Conservation (phyloP, 2,888 invertebrate genomes). For the Hemaris fuciformis region DNA sequence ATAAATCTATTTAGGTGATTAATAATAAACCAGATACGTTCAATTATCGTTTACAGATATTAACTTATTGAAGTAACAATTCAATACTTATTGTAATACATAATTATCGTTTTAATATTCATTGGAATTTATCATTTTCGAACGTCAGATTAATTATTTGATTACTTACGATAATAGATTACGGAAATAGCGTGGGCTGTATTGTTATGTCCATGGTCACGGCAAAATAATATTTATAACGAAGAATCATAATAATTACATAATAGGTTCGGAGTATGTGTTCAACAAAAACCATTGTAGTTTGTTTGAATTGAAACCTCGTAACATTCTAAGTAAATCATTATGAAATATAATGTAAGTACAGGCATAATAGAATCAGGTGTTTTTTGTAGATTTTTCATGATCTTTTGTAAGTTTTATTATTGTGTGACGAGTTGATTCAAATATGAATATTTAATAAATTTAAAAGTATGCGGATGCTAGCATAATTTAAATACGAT, state of each 20-base stretch:
- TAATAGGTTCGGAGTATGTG: too few species aligned
- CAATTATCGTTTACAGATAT: not conserved
- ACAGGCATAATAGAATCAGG: not conserved
- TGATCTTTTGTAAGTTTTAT: not conserved
- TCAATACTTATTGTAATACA: not conserved
- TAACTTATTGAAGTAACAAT: not conserved
- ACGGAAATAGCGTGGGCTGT: constrained; percentile 2
- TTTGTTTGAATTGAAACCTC: not conserved
- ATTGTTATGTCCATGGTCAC: constrained; percentile 12
- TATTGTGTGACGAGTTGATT: not conserved
- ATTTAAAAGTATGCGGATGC: not conserved
- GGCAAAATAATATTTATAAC: constrained; percentile 10
- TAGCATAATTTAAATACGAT: not conserved
- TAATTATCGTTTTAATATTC: not conserved
- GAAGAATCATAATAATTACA: not conserved
- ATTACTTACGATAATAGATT: not conserved
- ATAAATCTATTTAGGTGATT: not conserved
- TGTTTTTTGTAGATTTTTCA: not conserved
- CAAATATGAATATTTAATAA: not conserved
- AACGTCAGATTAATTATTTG: not conserved
- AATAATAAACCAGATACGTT: not conserved
- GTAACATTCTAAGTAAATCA: not conserved
- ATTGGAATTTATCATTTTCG: not conserved
- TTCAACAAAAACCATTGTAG: not conserved
- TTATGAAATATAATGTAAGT: not conserved